phyloP scores from a whole-genome alignment of 2,888 invertebrate species.

The Cyrtodaria siliqua region DNA sequence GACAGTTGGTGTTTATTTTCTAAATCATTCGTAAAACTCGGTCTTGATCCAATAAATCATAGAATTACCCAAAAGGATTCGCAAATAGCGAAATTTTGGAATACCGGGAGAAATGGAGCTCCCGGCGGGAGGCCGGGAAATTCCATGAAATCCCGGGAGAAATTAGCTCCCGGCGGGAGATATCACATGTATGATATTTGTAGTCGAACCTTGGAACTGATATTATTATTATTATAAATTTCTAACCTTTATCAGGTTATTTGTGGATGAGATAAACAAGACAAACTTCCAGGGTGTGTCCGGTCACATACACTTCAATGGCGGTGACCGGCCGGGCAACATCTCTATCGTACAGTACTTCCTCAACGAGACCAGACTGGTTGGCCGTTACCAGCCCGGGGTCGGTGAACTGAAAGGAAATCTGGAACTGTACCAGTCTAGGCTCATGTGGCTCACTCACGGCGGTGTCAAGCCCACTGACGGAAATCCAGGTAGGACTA shows the following conservation, averaged over 20 bases:
- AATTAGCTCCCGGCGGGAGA: too few relatives aligned
- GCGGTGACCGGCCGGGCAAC: slow-evolving; percentile 88
- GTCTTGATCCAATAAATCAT: too few relatives aligned
- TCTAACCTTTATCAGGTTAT: slow-evolving; percentile 86
- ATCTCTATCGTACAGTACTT: slow-evolving; percentile 85
- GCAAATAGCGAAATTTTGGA: too few relatives aligned
- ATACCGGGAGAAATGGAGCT: too few relatives aligned
- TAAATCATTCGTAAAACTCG: too few relatives aligned
- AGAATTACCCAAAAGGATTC: too few relatives aligned
- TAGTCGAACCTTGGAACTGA: not conserved
- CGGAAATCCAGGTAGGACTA: slow-evolving; percentile 70
- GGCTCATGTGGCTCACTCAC: slow-evolving; percentile 89
- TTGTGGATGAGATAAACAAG: slow-evolving; percentile 89
- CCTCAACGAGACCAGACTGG: slow-evolving; percentile 77
- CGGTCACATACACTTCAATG: slow-evolving; percentile 90
- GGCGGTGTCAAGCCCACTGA: slow-evolving; percentile 90
- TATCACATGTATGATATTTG: too few relatives aligned
- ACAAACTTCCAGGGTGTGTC: slow-evolving; percentile 92
- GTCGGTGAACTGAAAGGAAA: slow-evolving; percentile 66
- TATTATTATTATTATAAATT: not conserved
- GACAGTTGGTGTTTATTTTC: too few relatives aligned
- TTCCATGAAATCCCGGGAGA: too few relatives aligned
- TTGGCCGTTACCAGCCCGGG: slow-evolving; percentile 83
- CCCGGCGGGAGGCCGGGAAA: too few relatives aligned
- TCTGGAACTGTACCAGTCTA: slow-evolving; percentile 87